Percentiles rank a stretch among this genome's conserved stretches.
Conservation (phyloP, 2,888 invertebrate genomes). For the Orchestes rusci region DNA sequence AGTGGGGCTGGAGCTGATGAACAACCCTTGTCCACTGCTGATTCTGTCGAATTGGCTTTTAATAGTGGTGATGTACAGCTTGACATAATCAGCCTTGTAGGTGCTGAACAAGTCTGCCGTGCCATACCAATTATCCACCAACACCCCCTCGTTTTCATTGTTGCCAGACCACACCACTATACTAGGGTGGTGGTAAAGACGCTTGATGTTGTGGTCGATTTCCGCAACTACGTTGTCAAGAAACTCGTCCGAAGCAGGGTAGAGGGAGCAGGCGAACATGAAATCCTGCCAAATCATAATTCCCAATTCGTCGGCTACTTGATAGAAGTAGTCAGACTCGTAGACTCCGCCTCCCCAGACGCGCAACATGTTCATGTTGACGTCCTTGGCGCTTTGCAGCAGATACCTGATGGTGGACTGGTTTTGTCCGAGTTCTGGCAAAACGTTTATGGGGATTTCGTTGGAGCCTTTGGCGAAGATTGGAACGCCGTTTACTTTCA, state of each 20-base stretch:
- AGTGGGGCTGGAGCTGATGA: slow-evolving; percentile 76
- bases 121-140: slow-evolving; percentile 73
- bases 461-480: slow-evolving; percentile 96
- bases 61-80: slow-evolving; percentile 74
- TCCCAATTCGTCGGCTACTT: slow-evolving; percentile 78
- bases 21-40: slow-evolving; percentile 57
- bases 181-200: slow-evolving; percentile 80
- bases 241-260: slow-evolving; percentile 69
- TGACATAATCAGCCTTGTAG: slow-evolving; percentile 63
- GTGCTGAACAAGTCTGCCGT: slow-evolving; percentile 31
- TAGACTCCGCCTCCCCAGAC: slow-evolving; percentile 99
- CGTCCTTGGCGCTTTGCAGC: slow-evolving; percentile 61
- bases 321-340: slow-evolving; percentile 85
- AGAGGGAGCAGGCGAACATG: slow-evolving; percentile 95
- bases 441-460: slow-evolving; percentile 81
- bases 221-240: slow-evolving; percentile 67
- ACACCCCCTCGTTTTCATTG: slow-evolving; percentile 92
- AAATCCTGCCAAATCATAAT: slow-evolving; percentile 97
- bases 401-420: slow-evolving; percentile 54
- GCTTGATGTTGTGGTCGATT: slow-evolving; percentile 70
- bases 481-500: slow-evolving; percentile 75
- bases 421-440: slow-evolving; percentile 66
- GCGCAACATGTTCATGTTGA: slow-evolving; percentile 89
- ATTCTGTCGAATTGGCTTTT: slow-evolving; percentile 54
- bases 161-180: slow-evolving; percentile 91